Evolutionary conservation across 2,888 invertebrate species (phyloP), one percentile per base, ranked within the genome.

Genomic region (Sinelater perroti): DNA sequence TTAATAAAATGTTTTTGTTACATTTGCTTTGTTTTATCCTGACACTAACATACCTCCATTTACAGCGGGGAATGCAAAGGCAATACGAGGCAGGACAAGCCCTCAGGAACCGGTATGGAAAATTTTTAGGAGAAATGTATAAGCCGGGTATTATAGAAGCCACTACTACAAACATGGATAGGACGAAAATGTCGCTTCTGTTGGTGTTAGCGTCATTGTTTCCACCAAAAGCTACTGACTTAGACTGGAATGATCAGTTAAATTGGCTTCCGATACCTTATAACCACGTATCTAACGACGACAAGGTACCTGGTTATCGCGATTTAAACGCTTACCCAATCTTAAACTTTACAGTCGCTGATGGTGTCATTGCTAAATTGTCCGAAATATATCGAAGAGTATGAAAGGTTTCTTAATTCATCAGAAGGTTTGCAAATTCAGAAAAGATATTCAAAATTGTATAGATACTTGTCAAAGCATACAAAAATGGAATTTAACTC

Each of bases 171-270:
- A 87, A 86, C 60, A 84, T 86, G 17, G 83, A 88, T 68, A 81
- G 91, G 47, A 87, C 91, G 1, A 82, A 88, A 72, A 89, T 88
- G 85, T 87, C 88, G 33, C 83, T 88, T 31, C 81, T 85, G 65
- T 78, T 85, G 14, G 83, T 87, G 36, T 75, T 89, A 57, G 87
- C 89, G 13, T 88, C 87, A 8, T 73, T 91, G 47, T 90, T 85
- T 77, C 86, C 85, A 42, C 87, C 88, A 0, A 46, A 86, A 0
- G 72, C 72, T 3, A 79, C 80, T 3, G 67, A 78, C 16, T 79
- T 82, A 70, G 77, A 81, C 56, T 86, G 85, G 86, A 82, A 83
- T 66, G 68, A 75, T n/a, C 28, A 58, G 3, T 31, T 73, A 2
- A 64, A 65, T 6, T 74, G 73, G 73, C 72, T 71, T 53, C 72